Base-by-base conservation (phyloP, 2,888 invertebrate species). In the Sphaerophoria taeniata region DNA sequence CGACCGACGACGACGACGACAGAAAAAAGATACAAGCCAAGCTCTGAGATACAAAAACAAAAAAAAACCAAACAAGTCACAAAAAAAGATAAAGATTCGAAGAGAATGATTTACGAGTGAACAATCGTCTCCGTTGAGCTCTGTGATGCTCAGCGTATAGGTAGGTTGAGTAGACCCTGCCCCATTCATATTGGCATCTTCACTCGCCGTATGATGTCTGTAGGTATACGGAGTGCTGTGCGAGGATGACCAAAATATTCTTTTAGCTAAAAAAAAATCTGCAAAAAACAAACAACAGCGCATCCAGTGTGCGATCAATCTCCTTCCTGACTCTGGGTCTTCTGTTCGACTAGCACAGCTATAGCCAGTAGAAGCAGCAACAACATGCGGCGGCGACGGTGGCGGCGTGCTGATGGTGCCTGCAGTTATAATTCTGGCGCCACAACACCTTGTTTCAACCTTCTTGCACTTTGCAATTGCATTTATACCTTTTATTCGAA, bases 381-480 rank as follows among this genome's bases (percentile, higher is more conserved):
- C n/a, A n/a, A n/a, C n/a, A n/a, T n/a, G n/a, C n/a, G n/a, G n/a
- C n/a, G n/a, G n/a, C n/a, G n/a, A n/a, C n/a, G n/a, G n/a, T n/a
- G n/a, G n/a, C 79, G 74, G 70, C 65, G 61, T 60, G 43, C 70
- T 69, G 61, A 75, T 80, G 82, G 70, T 81, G 82, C 86, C 74
- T 82, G 86, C 86, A 86, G 86, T 86, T 86, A 86, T 86, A 82
- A 86, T 77, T 82, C 86, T 86, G 86, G 86, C 86, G 86, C 86
- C 86, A 86, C 86, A 86, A 86, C 86, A 86, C 86, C 86, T 86
- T 82, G 82, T 86, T 78, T 73, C 47, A 86, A 77, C 69, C 85
- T 82, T 82, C 74, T 74, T 82, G 86, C 86, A 86, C 82, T 65
- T 77, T 60, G 82, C 82, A 82, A 86, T 82, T 86, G 82, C 71